Conservation (phyloP, 1,140 invertebrate species). For the Ceratina japonica region DNA sequence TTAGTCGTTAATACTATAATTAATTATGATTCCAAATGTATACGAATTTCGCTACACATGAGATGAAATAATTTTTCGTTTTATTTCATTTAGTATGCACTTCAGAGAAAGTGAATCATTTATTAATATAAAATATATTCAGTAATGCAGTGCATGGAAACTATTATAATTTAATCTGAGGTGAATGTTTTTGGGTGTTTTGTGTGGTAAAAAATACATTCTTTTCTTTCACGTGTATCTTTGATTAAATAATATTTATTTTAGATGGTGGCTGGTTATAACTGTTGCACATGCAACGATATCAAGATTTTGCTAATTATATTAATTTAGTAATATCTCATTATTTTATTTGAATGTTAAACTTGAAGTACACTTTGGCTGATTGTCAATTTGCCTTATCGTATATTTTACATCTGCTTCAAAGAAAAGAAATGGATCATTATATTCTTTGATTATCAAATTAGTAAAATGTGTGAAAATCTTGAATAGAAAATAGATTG, state of each 20-base stretch:
- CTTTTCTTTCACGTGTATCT: slow-evolving; percentile 15
- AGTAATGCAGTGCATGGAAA: slow-evolving; percentile 48
- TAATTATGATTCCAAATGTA: neutral
- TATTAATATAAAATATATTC: slow-evolving; percentile 12
- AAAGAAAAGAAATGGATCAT: slow-evolving; percentile 52
- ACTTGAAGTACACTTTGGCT: slow-evolving; percentile 64
- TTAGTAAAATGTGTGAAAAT: slow-evolving; percentile 40
- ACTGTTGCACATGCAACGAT: slow-evolving; percentile 59
- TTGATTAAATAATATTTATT: slow-evolving; percentile 47
- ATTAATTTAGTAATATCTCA: slow-evolving; percentile 59
- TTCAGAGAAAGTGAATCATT: slow-evolving; percentile 8
- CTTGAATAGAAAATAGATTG: slow-evolving; percentile 9
- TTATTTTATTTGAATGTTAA: slow-evolving; percentile 60
- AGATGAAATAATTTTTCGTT: neutral
- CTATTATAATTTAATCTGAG: slow-evolving; percentile 33
- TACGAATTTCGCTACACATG: slow-evolving; percentile 9
- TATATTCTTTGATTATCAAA: slow-evolving; percentile 56
- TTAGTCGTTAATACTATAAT: slow-evolving; percentile 24
- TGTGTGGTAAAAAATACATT: slow-evolving; percentile 40
- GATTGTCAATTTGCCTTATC: slow-evolving; percentile 67
- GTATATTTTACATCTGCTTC: slow-evolving; percentile 57
- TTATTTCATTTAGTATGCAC: slow-evolving; percentile 23
- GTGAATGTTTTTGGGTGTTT: slow-evolving; percentile 49
- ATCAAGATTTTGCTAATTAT: slow-evolving; percentile 55
- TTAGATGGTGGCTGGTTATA: slow-evolving; percentile 72